Evolutionary conservation across 2,113 vertebrate species (phyloP).

Genomic region (Heliornis fulica): DNA sequence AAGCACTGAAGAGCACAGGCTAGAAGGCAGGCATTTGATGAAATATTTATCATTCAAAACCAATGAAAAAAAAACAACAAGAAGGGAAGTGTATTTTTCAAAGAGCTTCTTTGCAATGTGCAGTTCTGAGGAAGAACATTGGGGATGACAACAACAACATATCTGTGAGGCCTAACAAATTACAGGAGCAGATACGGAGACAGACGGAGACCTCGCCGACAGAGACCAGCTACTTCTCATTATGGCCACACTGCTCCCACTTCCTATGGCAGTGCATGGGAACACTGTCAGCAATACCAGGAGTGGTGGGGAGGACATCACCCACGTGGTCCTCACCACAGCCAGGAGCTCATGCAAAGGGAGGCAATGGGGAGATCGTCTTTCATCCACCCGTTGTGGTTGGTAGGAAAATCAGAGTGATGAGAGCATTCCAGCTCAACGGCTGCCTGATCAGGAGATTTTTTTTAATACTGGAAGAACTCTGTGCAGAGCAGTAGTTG

Average conservation of each 20-base stretch:
- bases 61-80: background rate
- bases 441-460: background rate
- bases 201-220: background rate
- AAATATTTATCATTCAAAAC: background rate
- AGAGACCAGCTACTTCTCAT: background rate
- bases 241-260: background rate
- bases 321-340: fast-evolving
- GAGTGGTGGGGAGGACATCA: background rate
- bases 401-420: background rate
- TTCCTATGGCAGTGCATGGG: fast-evolving
- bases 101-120: background rate
- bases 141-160: background rate
- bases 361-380: background rate
- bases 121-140: background rate
- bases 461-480: background rate
- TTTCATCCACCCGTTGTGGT: background rate
- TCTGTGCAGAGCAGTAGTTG: background rate
- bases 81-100: background rate
- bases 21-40: background rate
- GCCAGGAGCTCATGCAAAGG: background rate
- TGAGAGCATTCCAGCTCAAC: background rate
- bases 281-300: background rate
- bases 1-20: background rate
- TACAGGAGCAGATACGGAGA: background rate
- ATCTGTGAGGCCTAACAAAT: background rate